A percentile compares a stretch with the other conserved stretches of the same genome.
phyloP scores from a whole-genome alignment of 2,797 vertebrate genomes.

The Hemibagrus guttatus region DNA sequence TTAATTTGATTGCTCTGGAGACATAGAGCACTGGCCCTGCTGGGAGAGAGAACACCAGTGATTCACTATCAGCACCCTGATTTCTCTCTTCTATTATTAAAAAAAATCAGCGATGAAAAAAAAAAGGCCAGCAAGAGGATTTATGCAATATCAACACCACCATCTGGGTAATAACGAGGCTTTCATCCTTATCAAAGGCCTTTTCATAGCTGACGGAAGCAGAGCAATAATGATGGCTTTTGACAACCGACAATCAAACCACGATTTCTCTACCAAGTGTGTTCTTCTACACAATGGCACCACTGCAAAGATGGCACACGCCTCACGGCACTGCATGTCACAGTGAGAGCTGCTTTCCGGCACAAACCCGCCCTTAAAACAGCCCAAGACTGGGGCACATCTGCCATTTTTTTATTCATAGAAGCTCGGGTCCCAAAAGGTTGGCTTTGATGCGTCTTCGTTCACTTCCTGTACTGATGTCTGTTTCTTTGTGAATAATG shows the following conservation, averaged over 20 bases:
- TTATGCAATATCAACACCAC: conserved; percentile 61
- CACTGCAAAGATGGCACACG: conserved; percentile 46
- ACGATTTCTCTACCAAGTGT: conserved; percentile 59
- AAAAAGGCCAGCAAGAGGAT: conserved; percentile 48
- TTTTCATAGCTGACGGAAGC: conserved; percentile 58
- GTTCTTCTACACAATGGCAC: conserved; percentile 54
- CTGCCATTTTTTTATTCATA: conserved; percentile 36
- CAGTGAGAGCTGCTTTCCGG: conserved; percentile 34
- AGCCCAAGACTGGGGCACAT: conserved; percentile 34
- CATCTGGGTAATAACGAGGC: conserved; percentile 61
- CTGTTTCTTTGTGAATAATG: conserved; percentile 13
- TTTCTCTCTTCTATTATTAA: conserved; percentile 46
- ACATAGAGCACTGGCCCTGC: conserved; percentile 38
- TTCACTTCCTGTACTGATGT: conserved; percentile 32
- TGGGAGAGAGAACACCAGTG: conserved; percentile 19
- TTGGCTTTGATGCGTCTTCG: conserved; percentile 10
- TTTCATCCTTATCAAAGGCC: conserved; percentile 64
- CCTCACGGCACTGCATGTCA: conserved; percentile 21
- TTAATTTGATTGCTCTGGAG: conserved; percentile 44
- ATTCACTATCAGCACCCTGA: conserved; percentile 26
- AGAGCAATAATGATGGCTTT: conserved; percentile 61
- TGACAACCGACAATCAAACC: conserved; percentile 64
- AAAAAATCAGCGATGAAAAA: conserved; percentile 29
- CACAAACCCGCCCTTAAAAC: neutral
- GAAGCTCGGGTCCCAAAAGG: conserved; percentile 11